phyloP scores from a whole-genome alignment of 2,888 invertebrate species.

The Cataglyphis albicans region DNA sequence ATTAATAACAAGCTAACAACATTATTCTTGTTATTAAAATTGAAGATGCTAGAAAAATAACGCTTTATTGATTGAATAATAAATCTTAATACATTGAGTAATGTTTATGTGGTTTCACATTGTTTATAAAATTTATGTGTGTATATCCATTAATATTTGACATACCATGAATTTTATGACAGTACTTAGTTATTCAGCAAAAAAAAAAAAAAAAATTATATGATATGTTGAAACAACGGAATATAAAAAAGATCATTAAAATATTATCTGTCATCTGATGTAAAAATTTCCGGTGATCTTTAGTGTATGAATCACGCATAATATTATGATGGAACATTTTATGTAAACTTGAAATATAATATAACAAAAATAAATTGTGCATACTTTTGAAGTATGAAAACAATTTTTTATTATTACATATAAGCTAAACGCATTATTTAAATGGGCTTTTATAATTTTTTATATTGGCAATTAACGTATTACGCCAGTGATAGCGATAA shows the following conservation, averaged over 20 bases:
- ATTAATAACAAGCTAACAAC: neutral
- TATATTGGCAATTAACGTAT: neutral
- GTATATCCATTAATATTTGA: neutral
- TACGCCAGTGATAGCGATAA: neutral
- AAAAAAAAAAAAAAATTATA: neutral
- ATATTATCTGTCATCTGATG: no score
- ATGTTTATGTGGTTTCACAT: neutral
- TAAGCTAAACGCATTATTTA: neutral
- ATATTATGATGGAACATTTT: neutral
- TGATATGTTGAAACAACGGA: neutral
- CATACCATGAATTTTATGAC: neutral
- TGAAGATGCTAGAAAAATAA: neutral
- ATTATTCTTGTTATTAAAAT: neutral
- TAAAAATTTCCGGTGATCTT: neutral
- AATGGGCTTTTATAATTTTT: neutral
- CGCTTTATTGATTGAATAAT: neutral
- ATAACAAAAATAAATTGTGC: neutral
- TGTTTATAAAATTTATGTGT: neutral
- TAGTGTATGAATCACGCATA: neutral
- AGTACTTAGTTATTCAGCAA: neutral
- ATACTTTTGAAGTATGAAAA: neutral
- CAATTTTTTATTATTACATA: neutral
- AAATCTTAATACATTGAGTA: neutral
- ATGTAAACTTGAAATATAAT: neutral
- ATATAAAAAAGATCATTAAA: neutral